Conservation (phyloP, 2,113 vertebrate genomes). For the Limanda limanda region DNA sequence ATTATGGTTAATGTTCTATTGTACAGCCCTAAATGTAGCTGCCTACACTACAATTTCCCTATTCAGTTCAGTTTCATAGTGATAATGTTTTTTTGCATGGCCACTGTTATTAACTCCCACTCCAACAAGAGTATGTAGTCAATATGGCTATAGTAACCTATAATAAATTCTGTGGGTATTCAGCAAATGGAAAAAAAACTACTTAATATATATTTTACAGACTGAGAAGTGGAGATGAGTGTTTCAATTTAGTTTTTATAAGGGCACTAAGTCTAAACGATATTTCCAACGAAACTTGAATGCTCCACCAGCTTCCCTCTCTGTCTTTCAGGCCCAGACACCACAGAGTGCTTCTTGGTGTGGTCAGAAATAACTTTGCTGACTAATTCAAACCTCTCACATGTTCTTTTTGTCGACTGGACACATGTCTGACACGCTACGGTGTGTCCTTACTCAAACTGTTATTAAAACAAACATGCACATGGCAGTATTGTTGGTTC, state of each 20-base stretch:
- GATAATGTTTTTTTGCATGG: too few species aligned
- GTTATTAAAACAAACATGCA: not conserved
- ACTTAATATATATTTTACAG: too few species aligned
- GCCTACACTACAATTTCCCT: too few species aligned
- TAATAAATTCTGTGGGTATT: not conserved
- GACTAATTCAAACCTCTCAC: slow-evolving; percentile 13
- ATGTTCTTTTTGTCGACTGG: not conserved
- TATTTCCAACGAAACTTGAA: not conserved
- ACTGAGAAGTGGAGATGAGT: not conserved
- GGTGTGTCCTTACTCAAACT: not conserved
- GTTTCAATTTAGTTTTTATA: not conserved
- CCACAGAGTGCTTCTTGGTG: slow-evolving; percentile 8
- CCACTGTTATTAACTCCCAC: too few species aligned
- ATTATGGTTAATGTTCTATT: too few species aligned
- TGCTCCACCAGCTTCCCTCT: slow-evolving; percentile 26
- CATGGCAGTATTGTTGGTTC: not conserved
- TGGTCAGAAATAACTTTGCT: slow-evolving; percentile 20
- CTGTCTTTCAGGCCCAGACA: slow-evolving; percentile 31
- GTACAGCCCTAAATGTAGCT: too few species aligned
- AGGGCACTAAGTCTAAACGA: not conserved
- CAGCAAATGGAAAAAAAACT: not conserved
- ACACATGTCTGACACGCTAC: not conserved
- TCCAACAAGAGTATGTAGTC: too few species aligned
- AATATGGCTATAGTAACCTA: not conserved
- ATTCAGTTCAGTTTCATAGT: too few species aligned